These are phyloP conservation scores for Drosophila persimilis DNA, from an alignment of 1,140 invertebrate species.

Conservation along the genomic window DNA sequence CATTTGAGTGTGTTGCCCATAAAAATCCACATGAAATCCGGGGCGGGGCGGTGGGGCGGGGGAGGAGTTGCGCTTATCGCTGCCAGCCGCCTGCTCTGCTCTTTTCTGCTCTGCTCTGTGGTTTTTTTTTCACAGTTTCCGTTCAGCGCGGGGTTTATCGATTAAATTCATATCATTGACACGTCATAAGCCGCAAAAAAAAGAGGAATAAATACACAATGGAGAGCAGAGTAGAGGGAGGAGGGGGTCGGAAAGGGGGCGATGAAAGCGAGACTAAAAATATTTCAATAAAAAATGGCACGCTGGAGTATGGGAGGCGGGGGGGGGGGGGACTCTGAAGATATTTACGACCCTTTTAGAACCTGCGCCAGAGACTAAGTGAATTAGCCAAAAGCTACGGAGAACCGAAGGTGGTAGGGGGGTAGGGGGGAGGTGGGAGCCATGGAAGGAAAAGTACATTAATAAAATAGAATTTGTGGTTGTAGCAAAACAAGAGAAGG, in stretches of 20 bases:
- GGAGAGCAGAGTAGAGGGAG: constrained; percentile 5
- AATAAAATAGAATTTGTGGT: constrained; percentile 38
- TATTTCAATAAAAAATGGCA: constrained; percentile 21
- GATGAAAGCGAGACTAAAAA: constrained; percentile 22
- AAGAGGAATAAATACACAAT: constrained; percentile 9
- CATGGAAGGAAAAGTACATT: constrained; percentile 19
- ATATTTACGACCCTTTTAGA: constrained; percentile 29
- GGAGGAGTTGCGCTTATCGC: constrained; percentile 40
- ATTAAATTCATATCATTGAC: constrained; percentile 52
- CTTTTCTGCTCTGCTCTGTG: constrained; percentile 19
- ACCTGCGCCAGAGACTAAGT: constrained; percentile 29
- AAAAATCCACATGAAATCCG: constrained; percentile 3
- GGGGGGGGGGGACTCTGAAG: no score
- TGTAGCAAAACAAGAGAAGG: constrained; percentile 10
- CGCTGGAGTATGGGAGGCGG: no score
- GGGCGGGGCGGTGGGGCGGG: no score
- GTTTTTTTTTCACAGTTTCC: constrained; percentile 36
- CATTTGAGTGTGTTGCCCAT: constrained; percentile 36
- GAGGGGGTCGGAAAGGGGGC: no score
- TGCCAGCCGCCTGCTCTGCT: constrained; percentile 17
- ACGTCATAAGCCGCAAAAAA: constrained; percentile 33
- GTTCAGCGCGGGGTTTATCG: constrained; percentile 42
- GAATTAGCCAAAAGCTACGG: constrained; percentile 37
- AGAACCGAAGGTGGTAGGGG: constrained; percentile 18
- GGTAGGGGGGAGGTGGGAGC: background rate